These are phyloP conservation scores for Phengaris arion DNA, from an alignment of 2,888 invertebrate genomes.

Conservation along the genomic window DNA sequence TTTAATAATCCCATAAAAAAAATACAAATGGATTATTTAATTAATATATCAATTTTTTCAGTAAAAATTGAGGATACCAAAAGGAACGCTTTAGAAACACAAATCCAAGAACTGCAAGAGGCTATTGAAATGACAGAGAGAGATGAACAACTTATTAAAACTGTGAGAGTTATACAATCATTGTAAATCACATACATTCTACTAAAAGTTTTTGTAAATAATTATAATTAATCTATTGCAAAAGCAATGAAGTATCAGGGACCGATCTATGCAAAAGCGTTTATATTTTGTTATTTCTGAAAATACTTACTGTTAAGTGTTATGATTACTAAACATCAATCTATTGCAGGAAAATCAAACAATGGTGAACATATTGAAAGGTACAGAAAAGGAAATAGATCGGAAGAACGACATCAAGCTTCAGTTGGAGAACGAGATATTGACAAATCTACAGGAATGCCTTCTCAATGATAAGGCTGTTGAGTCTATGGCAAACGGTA, in stretches of 20 bases:
- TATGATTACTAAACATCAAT: neutral
- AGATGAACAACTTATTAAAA: conserved; percentile 77
- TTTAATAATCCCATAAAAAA: neutral
- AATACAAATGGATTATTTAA: neutral
- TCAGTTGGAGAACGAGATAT: conserved; percentile 82
- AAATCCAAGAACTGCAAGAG: conserved; percentile 76
- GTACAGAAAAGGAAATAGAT: conserved; percentile 65
- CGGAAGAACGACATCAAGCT: conserved; percentile 75
- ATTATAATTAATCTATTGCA: too few species aligned
- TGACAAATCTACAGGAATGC: conserved; percentile 83
- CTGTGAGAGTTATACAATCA: conserved; percentile 44
- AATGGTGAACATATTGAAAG: conserved; percentile 60
- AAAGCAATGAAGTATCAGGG: too few species aligned
- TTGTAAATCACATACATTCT: too few species aligned
- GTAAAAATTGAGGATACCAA: conserved; percentile 77
- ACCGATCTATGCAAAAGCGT: too few species aligned
- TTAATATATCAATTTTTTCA: conserved; percentile 43
- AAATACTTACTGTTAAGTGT: too few species aligned
- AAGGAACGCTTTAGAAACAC: conserved; percentile 70
- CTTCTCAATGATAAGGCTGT: conserved; percentile 84
- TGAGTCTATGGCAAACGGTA: conserved; percentile 72
- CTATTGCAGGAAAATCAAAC: conserved; percentile 70
- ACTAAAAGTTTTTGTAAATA: too few species aligned
- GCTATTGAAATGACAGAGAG: conserved; percentile 81
- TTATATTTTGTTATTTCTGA: too few species aligned